Base-by-base conservation (phyloP, 1,140 invertebrate species). In the Apolygus lucorum region DNA sequence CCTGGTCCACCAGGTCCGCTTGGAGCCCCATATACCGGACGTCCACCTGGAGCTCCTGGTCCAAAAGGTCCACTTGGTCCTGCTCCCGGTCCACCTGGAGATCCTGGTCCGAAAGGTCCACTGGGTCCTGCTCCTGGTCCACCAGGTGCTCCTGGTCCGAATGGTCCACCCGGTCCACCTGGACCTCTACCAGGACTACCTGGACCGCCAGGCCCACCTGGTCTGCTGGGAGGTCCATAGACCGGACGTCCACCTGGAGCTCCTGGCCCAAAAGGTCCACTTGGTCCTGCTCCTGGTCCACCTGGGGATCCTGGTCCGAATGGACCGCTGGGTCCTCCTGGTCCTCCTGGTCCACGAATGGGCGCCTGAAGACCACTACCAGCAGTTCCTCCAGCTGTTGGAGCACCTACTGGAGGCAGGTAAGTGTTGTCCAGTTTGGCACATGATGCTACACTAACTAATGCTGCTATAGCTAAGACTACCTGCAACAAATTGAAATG, bases 361-460 rank as follows among this genome's bases (percentile, higher is more conserved):
- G 71, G 59, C 14, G 71, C 49, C 14, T 69, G 68, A 2, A 42
- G 67, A 54, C 71, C 71, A 24, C 65, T 27, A 11, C 49, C 69
- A 17, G 54, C 62, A n/a, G 17, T 69, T 1, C 73, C 73, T 34
- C 72, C 69, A 1, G 73, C 52, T 11, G 28, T 64, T 13, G 66
- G 79, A 14, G 84, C 85, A 65, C 78, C 80, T 42, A 81, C 76
- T 1, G 85, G 86, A 14, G 86, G 86, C 14, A 87, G 79, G 74
- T 87, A 87, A 14, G 80, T 82, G 74, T 83, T 84, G 71, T 87
- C 86, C 70, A 87, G 77, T 69, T 84, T 81, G 70, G 82, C 81
- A 26, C 67, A 68, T 27, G 68, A 22, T n/a, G 71, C 65, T 25
- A 64, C 71, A 14, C 54, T 24, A 4, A 59, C 8, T 13, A 59